These are phyloP conservation scores for Gopherus flavomarginatus DNA, from an alignment of 2,113 vertebrate species.

Conservation along the genomic window DNA sequence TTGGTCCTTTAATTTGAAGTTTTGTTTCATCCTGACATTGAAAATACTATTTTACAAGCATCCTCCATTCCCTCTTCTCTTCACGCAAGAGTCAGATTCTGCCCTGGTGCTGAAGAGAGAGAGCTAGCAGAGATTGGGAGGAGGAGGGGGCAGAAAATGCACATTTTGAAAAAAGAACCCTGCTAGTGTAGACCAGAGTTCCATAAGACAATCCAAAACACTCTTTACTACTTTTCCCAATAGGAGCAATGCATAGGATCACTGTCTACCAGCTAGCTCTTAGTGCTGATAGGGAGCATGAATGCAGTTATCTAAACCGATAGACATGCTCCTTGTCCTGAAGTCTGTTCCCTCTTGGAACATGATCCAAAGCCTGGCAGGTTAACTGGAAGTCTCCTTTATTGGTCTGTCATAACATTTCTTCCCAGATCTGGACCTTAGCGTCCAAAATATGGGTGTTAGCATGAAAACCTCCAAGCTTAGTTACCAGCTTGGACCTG, in stretches of 20 bases:
- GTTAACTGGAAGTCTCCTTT: background rate
- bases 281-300: background rate
- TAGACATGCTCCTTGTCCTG: background rate
- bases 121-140: background rate
- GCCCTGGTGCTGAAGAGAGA: background rate
- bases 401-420: background rate
- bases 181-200: background rate
- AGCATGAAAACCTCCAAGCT: too few relatives aligned
- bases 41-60: background rate
- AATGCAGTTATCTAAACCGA: background rate
- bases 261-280: background rate
- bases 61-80: background rate
- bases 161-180: background rate
- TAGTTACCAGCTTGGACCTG: too few relatives aligned
- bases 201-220: background rate
- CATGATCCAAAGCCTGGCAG: background rate
- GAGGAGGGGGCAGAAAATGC: background rate
- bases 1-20: background rate
- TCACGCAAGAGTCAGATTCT: background rate
- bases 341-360: background rate
- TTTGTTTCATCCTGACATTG: background rate
- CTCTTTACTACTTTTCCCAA: background rate
- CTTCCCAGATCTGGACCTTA: too few relatives aligned
- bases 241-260: background rate
- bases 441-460: too few relatives aligned